Evolutionary conservation across 2,797 vertebrate species (phyloP).

Genomic region (Acipenser transmontanus): DNA sequence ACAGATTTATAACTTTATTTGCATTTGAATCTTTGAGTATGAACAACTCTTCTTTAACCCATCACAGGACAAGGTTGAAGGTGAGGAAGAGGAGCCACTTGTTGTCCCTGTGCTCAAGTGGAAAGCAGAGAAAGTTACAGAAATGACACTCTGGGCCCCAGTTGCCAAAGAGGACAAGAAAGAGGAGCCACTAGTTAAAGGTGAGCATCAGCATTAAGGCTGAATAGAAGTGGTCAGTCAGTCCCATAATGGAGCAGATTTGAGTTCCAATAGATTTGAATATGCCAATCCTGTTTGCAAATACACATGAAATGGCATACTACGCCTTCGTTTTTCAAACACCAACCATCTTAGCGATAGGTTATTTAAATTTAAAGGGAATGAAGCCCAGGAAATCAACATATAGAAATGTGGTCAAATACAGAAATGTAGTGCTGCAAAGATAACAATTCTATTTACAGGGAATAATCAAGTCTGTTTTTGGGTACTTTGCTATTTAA

Average conservation of each 20-base stretch:
- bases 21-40: too few relatives aligned
- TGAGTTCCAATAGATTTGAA: too few relatives aligned
- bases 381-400: too few relatives aligned
- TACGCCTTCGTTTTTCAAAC: too few relatives aligned
- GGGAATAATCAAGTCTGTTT: not conserved
- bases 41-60: not conserved
- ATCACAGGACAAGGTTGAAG: constrained; percentile 32
- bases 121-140: constrained; percentile 41
- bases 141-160: constrained; percentile 20
- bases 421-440: not conserved
- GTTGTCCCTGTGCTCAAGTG: constrained; percentile 35
- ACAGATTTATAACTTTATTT: too few relatives aligned
- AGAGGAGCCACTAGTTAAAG: constrained; percentile 26
- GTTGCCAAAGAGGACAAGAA: constrained; percentile 12
- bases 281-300: too few relatives aligned
- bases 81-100: constrained; percentile 29
- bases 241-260: too few relatives aligned
- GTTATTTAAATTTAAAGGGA: too few relatives aligned
- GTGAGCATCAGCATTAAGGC: constrained; percentile 14
- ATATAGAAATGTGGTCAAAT: not conserved
- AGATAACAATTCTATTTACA: not conserved
- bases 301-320: too few relatives aligned
- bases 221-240: too few relatives aligned
- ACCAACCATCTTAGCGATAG: too few relatives aligned
- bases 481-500: too few relatives aligned